These are phyloP conservation scores for Hiodon tergisus DNA, from an alignment of 2,113 vertebrate species.

Conservation along the genomic window DNA sequence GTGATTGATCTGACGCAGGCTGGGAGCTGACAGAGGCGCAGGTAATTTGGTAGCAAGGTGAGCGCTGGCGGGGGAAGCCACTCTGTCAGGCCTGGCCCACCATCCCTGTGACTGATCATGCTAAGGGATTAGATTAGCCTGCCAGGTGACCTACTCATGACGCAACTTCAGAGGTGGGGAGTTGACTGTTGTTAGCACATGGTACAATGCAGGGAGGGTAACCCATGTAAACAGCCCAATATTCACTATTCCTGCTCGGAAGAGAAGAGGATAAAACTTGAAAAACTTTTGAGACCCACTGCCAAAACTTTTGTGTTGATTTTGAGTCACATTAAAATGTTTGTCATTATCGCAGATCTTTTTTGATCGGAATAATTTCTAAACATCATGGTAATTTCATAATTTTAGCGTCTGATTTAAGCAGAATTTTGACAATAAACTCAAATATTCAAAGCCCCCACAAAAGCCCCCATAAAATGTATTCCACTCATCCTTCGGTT, in stretches of 20 bases:
- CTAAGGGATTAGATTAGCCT: neutral
- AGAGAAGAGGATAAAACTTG: too few species aligned
- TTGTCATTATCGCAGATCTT: neutral
- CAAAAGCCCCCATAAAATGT: too few species aligned
- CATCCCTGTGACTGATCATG: neutral
- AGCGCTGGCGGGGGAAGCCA: neutral
- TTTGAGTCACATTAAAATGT: neutral
- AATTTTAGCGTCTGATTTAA: neutral
- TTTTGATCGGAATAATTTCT: neutral
- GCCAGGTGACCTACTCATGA: neutral
- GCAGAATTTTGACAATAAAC: too few species aligned
- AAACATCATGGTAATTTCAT: neutral
- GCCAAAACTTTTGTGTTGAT: too few species aligned
- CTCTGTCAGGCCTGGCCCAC: neutral
- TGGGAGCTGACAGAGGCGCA: neutral
- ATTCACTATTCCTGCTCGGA: too few species aligned
- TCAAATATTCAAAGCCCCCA: too few species aligned
- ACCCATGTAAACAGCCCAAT: too few species aligned
- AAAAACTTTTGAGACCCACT: too few species aligned
- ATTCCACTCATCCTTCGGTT: too few species aligned
- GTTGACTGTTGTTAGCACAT: too few species aligned
- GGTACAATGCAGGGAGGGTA: too few species aligned
- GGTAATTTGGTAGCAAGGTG: too few species aligned
- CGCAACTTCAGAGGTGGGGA: neutral
- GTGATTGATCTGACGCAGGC: neutral